A percentile compares a stretch with the other conserved stretches of the same genome.
phyloP scores from a whole-genome alignment of 2,888 invertebrate genomes.

The Ceramica pisi region DNA sequence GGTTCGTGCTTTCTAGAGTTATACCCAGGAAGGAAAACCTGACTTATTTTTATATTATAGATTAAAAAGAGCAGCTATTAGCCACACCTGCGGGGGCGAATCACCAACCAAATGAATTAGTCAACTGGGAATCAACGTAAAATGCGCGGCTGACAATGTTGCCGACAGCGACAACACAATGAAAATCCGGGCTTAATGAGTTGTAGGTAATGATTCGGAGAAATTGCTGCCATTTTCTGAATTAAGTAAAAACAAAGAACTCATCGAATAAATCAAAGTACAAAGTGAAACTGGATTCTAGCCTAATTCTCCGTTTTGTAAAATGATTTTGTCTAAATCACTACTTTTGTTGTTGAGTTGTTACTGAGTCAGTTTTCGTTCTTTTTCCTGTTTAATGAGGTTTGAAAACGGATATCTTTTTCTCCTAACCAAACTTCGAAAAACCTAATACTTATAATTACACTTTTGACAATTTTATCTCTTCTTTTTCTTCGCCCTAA shows the following conservation, averaged over 20 bases:
- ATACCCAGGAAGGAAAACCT: too few relatives aligned
- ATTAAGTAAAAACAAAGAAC: constrained; percentile 17
- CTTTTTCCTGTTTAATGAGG: constrained; percentile 7
- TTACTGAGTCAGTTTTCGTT: not conserved
- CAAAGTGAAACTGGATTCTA: constrained; percentile 34
- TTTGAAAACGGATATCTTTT: constrained; percentile 10
- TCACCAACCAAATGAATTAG: constrained; percentile 23
- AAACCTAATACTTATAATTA: not conserved
- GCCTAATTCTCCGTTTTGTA: not conserved
- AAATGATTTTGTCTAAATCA: constrained; percentile 19
- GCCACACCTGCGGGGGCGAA: not conserved
- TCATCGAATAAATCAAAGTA: constrained; percentile 13
- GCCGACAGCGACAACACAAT: constrained; percentile 13
- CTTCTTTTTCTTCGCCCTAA: too few relatives aligned
- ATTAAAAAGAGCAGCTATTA: not conserved
- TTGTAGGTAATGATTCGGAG: constrained; percentile 22
- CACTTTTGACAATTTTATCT: not conserved
- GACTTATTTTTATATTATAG: too few relatives aligned
- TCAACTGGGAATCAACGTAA: constrained; percentile 14
- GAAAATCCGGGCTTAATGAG: constrained; percentile 35
- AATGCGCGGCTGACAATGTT: constrained; percentile 14
- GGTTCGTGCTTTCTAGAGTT: too few relatives aligned
- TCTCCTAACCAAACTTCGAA: not conserved
- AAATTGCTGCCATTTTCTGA: constrained; percentile 19
- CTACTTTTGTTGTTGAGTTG: constrained; percentile 33